phyloP scores from a whole-genome alignment of 1,140 invertebrate genomes.

The Calliopsis andreniformis region DNA sequence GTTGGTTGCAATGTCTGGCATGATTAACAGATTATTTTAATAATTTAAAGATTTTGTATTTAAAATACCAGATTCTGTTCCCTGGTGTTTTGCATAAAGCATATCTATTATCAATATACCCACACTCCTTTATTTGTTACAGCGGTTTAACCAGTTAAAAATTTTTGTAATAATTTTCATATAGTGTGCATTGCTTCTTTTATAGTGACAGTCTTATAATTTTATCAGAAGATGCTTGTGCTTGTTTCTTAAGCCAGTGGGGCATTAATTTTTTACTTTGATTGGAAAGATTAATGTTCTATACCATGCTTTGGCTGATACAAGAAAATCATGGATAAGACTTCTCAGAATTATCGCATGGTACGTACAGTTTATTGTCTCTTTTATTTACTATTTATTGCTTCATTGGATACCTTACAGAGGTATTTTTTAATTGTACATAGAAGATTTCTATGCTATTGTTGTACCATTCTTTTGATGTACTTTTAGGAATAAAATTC shows the following conservation, averaged over 20 bases:
- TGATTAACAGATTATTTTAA: neutral
- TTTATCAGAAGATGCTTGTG: slow-evolving; percentile 67
- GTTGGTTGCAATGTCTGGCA: slow-evolving; percentile 5
- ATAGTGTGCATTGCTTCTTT: slow-evolving; percentile 65
- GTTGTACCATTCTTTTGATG: slow-evolving; percentile 22
- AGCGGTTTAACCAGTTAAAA: slow-evolving; percentile 49
- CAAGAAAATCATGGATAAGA: slow-evolving; percentile 72
- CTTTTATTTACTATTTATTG: slow-evolving; percentile 59
- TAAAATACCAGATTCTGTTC: slow-evolving; percentile 35
- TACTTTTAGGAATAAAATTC: slow-evolving; percentile 1
- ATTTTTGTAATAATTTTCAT: slow-evolving; percentile 55
- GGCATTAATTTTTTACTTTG: slow-evolving; percentile 69
- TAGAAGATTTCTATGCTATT: slow-evolving; percentile 15
- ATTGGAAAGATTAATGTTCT: slow-evolving; percentile 73
- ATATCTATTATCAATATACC: slow-evolving; percentile 48
- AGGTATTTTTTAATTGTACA: neutral
- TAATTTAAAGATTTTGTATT: neutral
- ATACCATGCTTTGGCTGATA: slow-evolving; percentile 76
- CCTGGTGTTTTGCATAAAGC: slow-evolving; percentile 62
- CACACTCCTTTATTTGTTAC: slow-evolving; percentile 51
- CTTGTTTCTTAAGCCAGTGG: slow-evolving; percentile 64
- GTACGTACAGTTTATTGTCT: slow-evolving; percentile 75
- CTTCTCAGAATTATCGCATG: slow-evolving; percentile 73
- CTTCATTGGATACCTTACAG: slow-evolving; percentile 35
- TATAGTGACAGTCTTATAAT: slow-evolving; percentile 62